Evolutionary conservation across 2,113 vertebrate species (phyloP).

Genomic region (Macheiramphus alcinus): DNA sequence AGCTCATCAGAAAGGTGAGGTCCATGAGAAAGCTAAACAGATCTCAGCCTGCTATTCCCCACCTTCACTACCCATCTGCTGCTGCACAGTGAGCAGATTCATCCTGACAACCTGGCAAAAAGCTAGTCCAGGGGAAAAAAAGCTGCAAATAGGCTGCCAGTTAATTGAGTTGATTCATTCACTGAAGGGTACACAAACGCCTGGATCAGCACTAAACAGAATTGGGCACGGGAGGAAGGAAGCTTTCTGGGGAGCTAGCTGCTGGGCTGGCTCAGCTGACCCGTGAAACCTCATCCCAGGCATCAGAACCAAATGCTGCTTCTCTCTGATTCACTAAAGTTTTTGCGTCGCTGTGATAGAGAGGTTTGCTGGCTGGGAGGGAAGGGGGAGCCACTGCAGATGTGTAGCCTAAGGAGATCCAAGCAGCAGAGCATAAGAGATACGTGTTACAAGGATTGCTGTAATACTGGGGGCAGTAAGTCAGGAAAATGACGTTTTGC

Average conservation of each 20-base stretch:
- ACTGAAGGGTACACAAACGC: neutral
- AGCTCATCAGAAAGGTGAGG: neutral
- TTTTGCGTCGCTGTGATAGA: neutral
- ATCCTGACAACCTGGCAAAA: neutral
- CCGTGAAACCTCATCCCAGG: neutral
- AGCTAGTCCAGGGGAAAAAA: neutral
- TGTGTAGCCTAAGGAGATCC: neutral
- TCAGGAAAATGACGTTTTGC: neutral
- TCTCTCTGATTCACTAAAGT: neutral
- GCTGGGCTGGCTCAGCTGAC: neutral
- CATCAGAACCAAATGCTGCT: neutral
- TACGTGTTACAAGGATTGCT: rapidly evolving
- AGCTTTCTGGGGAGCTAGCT: neutral
- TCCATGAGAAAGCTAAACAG: neutral
- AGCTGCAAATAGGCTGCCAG: neutral
- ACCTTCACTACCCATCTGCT: neutral
- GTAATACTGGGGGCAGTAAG: neutral
- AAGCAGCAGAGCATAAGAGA: neutral
- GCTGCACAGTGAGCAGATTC: neutral
- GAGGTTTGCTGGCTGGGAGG: neutral
- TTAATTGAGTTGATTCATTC: neutral
- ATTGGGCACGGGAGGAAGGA: neutral
- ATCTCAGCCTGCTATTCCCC: neutral
- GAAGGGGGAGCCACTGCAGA: neutral
- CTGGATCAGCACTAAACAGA: neutral